Evolutionary conservation across 2,888 invertebrate species (phyloP).

Genomic region (Phorcus lineatus): DNA sequence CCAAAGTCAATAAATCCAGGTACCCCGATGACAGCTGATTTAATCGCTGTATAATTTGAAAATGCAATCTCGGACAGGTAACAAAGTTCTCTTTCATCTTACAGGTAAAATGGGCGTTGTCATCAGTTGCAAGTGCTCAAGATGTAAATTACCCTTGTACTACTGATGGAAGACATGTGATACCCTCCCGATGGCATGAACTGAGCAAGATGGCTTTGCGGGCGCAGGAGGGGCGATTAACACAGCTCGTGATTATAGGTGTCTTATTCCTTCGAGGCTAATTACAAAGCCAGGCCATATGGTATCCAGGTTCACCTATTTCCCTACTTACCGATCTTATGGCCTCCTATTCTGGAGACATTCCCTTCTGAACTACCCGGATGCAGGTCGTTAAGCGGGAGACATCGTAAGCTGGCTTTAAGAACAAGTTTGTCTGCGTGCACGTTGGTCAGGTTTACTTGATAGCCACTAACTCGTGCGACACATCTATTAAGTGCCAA

Average conservation of each 20-base stretch:
- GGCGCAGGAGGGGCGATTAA: not conserved
- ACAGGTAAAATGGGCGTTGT: not conserved
- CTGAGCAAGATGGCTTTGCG: not conserved
- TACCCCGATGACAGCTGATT: not conserved
- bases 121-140: not conserved
- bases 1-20: not conserved
- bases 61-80: not conserved
- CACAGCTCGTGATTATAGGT: not conserved
- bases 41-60: slow-evolving; percentile 1
- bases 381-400: too few relatives aligned
- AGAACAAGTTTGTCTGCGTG: too few relatives aligned
- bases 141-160: not conserved
- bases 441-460: too few relatives aligned
- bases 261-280: not conserved
- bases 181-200: not conserved
- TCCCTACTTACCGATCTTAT: too few relatives aligned
- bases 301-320: not conserved
- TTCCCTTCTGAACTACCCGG: too few relatives aligned
- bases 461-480: too few relatives aligned
- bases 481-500: too few relatives aligned
- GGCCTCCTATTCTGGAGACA: too few relatives aligned
- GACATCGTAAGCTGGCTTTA: too few relatives aligned
- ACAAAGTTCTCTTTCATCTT: not conserved
- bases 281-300: not conserved
- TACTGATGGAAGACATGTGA: not conserved